These are phyloP conservation scores for Pseudococcus viburni DNA, from an alignment of 2,888 invertebrate species.

Conservation along the genomic window DNA sequence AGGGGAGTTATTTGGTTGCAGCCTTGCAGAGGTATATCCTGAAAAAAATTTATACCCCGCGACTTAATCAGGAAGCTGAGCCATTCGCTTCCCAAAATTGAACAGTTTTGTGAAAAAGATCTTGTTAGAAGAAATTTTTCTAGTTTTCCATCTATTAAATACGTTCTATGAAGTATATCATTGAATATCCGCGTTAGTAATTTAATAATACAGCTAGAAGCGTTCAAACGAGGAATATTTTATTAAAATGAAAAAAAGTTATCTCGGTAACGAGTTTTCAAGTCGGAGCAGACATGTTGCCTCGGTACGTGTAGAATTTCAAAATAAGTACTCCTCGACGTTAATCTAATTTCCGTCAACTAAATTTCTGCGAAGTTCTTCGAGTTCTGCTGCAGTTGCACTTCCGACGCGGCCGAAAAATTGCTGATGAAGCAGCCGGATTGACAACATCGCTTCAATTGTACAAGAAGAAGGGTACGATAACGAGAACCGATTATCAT, in stretches of 20 bases:
- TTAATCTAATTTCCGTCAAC: slow-evolving; percentile 7
- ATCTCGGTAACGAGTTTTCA: not conserved
- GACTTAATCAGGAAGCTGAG: too few species aligned
- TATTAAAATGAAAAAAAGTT: not conserved
- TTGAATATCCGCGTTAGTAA: not conserved
- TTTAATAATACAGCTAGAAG: not conserved
- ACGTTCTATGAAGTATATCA: not conserved
- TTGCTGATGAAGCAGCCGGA: not conserved
- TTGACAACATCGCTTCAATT: slow-evolving; percentile 9
- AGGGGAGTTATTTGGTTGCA: too few species aligned
- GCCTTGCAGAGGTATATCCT: too few species aligned
- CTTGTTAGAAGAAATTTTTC: not conserved
- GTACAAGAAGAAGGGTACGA: slow-evolving; percentile 25
- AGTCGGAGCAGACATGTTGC: not conserved
- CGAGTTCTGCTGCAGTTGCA: not conserved
- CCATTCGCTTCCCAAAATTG: too few species aligned
- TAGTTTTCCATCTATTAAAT: not conserved
- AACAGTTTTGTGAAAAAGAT: too few species aligned
- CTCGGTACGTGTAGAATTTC: not conserved
- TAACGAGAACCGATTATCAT: slow-evolving; percentile 47
- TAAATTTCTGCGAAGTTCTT: not conserved
- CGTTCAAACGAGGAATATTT: not conserved
- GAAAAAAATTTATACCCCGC: too few species aligned
- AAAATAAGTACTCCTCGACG: not conserved
- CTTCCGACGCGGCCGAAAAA: not conserved